Percentiles rank a stretch among this genome's conserved stretches.
phyloP scores from a whole-genome alignment of 92 coral and sea anemone genomes.

The Zoanthus sansibaricus region DNA sequence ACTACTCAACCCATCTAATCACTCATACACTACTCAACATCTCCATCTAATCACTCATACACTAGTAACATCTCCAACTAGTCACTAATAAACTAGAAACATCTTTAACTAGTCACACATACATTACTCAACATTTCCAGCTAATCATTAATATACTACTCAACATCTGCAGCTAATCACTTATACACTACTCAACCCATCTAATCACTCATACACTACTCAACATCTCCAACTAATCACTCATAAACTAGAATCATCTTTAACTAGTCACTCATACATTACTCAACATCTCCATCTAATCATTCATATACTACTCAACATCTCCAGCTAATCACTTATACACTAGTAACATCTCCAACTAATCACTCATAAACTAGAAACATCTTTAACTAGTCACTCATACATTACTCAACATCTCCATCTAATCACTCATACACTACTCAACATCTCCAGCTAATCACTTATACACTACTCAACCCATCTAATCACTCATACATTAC shows the following conservation, averaged over 20 bases:
- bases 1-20: background rate
- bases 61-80: background rate
- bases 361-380: background rate
- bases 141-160: no score
- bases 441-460: no score
- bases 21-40: background rate
- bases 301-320: slow-evolving; percentile 17
- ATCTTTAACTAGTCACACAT: no score
- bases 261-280: background rate
- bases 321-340: background rate
- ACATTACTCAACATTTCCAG: background rate
- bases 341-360: background rate
- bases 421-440: background rate
- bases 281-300: background rate
- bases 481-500: no score
- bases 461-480: no score
- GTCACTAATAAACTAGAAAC: no score
- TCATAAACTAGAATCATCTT: background rate
- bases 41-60: slow-evolving; percentile 8
- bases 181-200: no score
- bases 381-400: background rate
- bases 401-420: background rate
- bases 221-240: background rate
- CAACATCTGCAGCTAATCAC: no score
- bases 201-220: no score